These are phyloP conservation scores for Brachypodius melanocephalos DNA, from an alignment of 2,113 vertebrate genomes.

Conservation along the genomic window DNA sequence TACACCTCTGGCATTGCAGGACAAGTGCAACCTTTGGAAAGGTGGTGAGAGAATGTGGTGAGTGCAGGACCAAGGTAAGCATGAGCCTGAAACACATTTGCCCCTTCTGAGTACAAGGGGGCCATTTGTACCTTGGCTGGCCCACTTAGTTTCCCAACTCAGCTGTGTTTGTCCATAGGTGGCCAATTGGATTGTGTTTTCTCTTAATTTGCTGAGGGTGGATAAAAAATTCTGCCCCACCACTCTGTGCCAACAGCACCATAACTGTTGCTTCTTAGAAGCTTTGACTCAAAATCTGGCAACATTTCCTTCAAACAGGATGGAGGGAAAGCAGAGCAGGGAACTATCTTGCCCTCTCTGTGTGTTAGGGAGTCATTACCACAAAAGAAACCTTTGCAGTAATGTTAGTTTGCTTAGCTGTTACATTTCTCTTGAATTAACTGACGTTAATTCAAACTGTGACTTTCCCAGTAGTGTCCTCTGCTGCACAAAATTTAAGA, in stretches of 20 bases:
- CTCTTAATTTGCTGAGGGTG: neutral
- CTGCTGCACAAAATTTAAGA: neutral
- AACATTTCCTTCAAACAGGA: neutral
- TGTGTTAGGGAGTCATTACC: neutral
- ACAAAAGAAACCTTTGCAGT: neutral
- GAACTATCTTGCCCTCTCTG: neutral
- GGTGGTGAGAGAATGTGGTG: neutral
- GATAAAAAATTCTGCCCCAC: neutral
- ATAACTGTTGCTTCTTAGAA: neutral
- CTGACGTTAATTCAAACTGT: neutral
- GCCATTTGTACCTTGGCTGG: neutral
- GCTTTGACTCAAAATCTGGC: neutral
- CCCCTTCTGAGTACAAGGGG: neutral
- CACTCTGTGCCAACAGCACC: neutral
- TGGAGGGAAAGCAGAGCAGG: neutral
- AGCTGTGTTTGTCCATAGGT: neutral
- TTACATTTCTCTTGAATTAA: neutral
- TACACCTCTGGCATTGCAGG: accelerated
- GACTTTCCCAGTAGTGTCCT: neutral
- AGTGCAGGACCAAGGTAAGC: neutral
- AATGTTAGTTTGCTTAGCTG: neutral
- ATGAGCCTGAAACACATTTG: neutral
- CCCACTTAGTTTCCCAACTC: neutral
- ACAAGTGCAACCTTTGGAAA: neutral
- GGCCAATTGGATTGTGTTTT: neutral